These are phyloP conservation scores for Oryzias melastigma DNA, from an alignment of 2,113 vertebrate genomes.

Conservation along the genomic window DNA sequence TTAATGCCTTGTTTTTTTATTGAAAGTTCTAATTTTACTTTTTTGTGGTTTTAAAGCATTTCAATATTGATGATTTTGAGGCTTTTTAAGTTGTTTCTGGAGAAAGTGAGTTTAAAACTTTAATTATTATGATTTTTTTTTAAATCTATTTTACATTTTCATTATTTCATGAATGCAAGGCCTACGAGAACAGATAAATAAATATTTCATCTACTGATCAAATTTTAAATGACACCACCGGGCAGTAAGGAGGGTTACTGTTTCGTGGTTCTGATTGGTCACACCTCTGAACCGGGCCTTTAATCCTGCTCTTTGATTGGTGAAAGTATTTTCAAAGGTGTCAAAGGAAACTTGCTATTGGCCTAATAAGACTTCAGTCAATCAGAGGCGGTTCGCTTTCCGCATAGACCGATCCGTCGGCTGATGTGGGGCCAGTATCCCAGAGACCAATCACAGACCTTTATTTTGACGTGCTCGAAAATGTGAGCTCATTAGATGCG, in stretches of 20 bases:
- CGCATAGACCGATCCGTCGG: slow-evolving; percentile 67
- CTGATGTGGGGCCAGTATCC: slow-evolving; percentile 84
- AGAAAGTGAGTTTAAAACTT: no score
- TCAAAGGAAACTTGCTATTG: slow-evolving; percentile 17
- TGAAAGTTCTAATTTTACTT: no score
- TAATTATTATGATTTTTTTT: no score
- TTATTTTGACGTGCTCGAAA: slow-evolving; percentile 11
- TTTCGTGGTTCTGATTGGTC: slow-evolving; percentile 59
- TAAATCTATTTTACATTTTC: no score
- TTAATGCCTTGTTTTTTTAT: no score
- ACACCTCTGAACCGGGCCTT: slow-evolving; percentile 53
- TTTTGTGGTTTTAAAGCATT: no score
- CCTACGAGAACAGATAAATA: background rate
- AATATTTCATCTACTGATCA: background rate
- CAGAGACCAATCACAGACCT: slow-evolving; percentile 77
- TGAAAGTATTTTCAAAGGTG: slow-evolving; percentile 16
- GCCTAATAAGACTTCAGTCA: slow-evolving; percentile 15
- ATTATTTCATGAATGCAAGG: no score
- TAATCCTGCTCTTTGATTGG: slow-evolving; percentile 60
- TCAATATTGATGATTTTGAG: no score
- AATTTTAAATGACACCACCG: slow-evolving; percentile 7
- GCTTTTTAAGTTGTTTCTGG: no score
- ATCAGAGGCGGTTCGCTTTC: background rate
- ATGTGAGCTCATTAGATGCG: rapidly evolving
- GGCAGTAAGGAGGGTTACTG: slow-evolving; percentile 15